Base-by-base conservation (phyloP, 1,140 invertebrate species). In the Trachymyrmex cornetzi region DNA sequence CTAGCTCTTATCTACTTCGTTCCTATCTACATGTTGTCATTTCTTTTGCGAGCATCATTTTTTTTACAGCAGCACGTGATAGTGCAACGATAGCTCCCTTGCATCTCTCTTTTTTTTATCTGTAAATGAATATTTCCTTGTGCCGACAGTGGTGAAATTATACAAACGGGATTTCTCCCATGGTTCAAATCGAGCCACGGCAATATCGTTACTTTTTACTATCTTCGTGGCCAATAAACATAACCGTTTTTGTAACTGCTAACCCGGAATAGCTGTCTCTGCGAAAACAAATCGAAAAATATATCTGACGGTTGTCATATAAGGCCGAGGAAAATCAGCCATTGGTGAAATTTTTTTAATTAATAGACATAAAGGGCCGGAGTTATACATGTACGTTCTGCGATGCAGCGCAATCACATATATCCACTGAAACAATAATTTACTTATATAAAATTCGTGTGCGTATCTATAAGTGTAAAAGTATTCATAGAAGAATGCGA, bases 221-320 rank as follows among this genome's bases (percentile, higher is more conserved):
- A 61, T 64, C 66, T 82, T 74, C 44, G 80, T 53, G 24, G 66
- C 67, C 57, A 82, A 87, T 89, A 90, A 92, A 91, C 91, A 89
- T 92, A 91, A 90, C 85, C 89, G 87, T 91, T 90, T 89, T 89
- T 86, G 44, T 87, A 92, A 89, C 87, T 89, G 69, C 89, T 77
- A 64, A 86, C 66, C 34, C 48, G 57, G 6, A 61, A 84, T 75
- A 84, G 80, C 27, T 38, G 53, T 84, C 80, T 74, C 55, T 14
- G 57, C 14, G 69, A 63, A 44, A 84, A 84, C 38, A 61, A 74
- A 84, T 84, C 80, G 69, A 27, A 61, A 74, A 71, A 30, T 63
- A 75, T 71, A 48, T 74, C 34, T 55, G 55, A 50, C 55, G 34
- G 44, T 14, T 50, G 24, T 14, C 38, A 27, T 14, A 27, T n/a